Conservation (phyloP, 2,888 invertebrate species). For the Drosophila nigricruria region DNA sequence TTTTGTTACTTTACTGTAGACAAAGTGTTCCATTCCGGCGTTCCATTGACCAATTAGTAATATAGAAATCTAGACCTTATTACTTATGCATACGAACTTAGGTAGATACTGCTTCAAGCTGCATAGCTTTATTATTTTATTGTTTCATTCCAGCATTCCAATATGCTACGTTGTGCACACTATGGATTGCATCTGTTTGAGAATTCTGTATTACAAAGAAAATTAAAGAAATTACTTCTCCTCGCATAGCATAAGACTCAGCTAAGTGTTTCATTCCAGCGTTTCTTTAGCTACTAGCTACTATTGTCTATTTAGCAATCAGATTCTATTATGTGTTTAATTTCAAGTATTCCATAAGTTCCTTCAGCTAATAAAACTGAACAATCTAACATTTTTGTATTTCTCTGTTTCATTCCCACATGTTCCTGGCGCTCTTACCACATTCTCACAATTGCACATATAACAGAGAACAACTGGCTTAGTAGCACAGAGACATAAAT, state of each 20-base stretch:
- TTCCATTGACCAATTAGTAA: not conserved
- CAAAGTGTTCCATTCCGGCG: not conserved
- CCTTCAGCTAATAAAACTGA: not conserved
- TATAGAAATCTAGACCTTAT: not conserved
- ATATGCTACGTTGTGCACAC: not conserved
- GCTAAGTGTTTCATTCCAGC: not conserved
- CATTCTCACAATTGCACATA: not conserved
- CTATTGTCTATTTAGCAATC: no score
- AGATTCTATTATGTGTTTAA: no score
- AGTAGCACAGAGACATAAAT: constrained; percentile 45
- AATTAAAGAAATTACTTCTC: not conserved
- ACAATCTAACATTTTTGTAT: not conserved
- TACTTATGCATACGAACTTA: not conserved
- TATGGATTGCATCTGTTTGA: not conserved
- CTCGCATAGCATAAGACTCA: not conserved
- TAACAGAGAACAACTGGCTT: constrained; percentile 13
- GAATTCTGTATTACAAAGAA: not conserved
- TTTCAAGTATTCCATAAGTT: not conserved
- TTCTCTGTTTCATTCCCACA: not conserved
- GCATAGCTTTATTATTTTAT: not conserved
- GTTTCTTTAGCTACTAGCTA: not conserved
- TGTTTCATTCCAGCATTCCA: not conserved
- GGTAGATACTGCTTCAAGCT: not conserved
- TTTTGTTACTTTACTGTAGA: no score
- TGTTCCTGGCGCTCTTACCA: not conserved